Evolutionary conservation across 2,797 vertebrate genomes (phyloP), one percentile per base, ranked within the genome.

Genomic region (Adrianichthys oophorus): DNA sequence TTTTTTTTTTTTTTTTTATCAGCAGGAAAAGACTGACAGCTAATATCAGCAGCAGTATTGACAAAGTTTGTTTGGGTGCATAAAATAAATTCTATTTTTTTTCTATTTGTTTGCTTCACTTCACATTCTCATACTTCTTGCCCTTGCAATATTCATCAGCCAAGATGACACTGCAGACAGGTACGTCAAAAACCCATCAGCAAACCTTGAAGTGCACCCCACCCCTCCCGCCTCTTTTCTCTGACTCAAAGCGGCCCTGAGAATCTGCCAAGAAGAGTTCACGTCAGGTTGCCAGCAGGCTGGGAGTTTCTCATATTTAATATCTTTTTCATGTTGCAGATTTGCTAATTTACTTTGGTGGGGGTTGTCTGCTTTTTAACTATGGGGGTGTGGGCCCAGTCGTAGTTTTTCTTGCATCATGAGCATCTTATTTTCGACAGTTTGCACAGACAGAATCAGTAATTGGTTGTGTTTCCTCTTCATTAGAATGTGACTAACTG

Each of bases 271-370:
- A 63, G 53, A 70, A 43, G 66, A 52, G 57, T 69, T 77, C 24
- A 49, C 41, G 56, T 72, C 40, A 52, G 62, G 40, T 71, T 61
- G 70, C 61, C 74, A 74, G 51, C 70, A 41, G 53, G 70, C 51
- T 66, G 43, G 43, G 62, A 37, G 13, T 54, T 49, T 67, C 72
- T 83, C 77, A 67, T 65, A 65, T 70, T 79, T 74, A 75, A 83
- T 74, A 62, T 56, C 56, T 72, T 72, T 62, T 68, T 51, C 49
- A 48, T 54, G 32, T 56, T 40, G 32, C 69, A 61, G 50, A 44
- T 72, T 78, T 74, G 55, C 70, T 71, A 56, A 79, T 79, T 52
- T 71, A 59, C 65, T 63, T 62, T 41, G 46, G 62, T 67, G 62
- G 1, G 12, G 18, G 45, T 7, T 29, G 26, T 77, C 68, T 68